Evolutionary conservation across 2,797 vertebrate genomes (phyloP), one percentile per base, ranked within the genome.

Genomic region (Toxotes lorentzi): DNA sequence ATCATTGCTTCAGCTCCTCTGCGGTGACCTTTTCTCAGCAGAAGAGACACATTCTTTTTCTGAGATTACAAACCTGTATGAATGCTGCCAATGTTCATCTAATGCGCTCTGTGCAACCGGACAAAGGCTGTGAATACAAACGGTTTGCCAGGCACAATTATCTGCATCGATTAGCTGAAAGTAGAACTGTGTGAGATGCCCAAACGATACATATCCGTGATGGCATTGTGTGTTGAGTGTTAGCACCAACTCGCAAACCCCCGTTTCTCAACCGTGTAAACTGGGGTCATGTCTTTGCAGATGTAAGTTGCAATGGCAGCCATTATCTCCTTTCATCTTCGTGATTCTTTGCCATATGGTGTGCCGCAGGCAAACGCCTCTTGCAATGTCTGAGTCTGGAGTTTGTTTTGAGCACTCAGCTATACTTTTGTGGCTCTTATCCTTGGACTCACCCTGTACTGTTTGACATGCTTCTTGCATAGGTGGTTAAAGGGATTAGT

Each of bases 21-120:
- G 82, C 76, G 66, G 1, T 76, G 80, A 86, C 73, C 63, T 75
- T 51, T 38, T 58, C 66, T 79, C 35, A 56, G 67, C 34, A 76
- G 58, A 76, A 35, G 54, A 62, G 43, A 30, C 30, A 1, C 0
- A 76, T 35, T 14, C 0, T 51, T 69, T 79, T 56, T 51, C 10
- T 48, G 51, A 63, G 48, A 51, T 45, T 34, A 13, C 21, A 74
- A 71, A 79, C 50, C 43, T 61, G 16, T 41, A 11, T 63, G 38
- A 70, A 71, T 30, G 40, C 32, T 74, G 59, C 41, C 58, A 66
- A 0, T 27, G 32, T 56, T 51, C 38, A 78, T 16, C 24, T 71
- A 27, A 73, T 80, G 30, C 65, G n/a, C 38, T 30, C 5, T 40
- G n/a, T 27, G 17, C 21, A 66, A 14, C 2, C 41, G 35, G 40